These are phyloP conservation scores for Acropora yongei DNA, from an alignment of 64 coral and sea anemone genomes.

Conservation along the genomic window DNA sequence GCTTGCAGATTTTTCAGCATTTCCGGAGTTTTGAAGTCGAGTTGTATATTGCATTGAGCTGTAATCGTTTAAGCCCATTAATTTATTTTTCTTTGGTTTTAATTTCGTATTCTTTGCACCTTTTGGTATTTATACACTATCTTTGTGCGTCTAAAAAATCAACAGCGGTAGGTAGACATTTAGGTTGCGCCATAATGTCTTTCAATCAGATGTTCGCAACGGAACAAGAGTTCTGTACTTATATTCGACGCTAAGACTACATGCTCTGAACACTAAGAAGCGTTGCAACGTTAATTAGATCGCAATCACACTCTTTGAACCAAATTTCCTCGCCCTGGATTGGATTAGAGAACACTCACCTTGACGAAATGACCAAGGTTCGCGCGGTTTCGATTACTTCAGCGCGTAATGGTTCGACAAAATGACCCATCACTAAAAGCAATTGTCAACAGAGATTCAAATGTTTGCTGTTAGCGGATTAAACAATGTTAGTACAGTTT, in stretches of 20 bases:
- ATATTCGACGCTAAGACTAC: conserved; percentile 25
- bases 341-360: not conserved
- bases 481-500: not conserved
- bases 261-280: not conserved
- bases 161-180: not conserved
- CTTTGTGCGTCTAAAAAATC: not conserved
- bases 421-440: not conserved
- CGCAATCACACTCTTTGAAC: not conserved
- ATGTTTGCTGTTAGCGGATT: conserved; percentile 52
- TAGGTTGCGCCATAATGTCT: conserved; percentile 23
- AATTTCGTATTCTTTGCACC: not conserved
- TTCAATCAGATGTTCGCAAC: conserved; percentile 24
- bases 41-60: not conserved
- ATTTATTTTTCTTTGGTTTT: not conserved
- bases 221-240: not conserved
- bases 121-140: not conserved
- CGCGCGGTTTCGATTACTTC: not conserved
- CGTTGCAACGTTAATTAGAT: conserved; percentile 2
- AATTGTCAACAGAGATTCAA: not conserved
- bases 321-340: not conserved
- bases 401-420: not conserved
- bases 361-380: not conserved
- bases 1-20: not conserved
- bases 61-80: conserved; percentile 34
- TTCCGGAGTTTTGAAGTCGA: not conserved